Evolutionary conservation across 2,888 invertebrate genomes (phyloP).

Genomic region (Eremobia ochroleuca): DNA sequence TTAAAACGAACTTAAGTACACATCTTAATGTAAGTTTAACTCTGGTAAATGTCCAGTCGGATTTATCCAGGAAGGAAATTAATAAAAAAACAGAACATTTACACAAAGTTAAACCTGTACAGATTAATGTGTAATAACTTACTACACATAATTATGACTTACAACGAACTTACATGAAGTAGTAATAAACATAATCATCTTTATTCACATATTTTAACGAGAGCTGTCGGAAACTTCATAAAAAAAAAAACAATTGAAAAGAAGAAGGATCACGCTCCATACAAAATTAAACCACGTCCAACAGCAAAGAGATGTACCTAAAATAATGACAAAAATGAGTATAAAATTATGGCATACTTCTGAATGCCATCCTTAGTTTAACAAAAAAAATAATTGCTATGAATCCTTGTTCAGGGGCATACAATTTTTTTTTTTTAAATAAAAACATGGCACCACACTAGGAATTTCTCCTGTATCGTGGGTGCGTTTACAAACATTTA

Average conservation of each 20-base stretch:
- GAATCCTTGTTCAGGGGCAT: too few relatives aligned
- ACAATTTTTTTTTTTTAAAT: too few relatives aligned
- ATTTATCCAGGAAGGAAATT: neutral
- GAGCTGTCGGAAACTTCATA: neutral
- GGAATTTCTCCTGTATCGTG: too few relatives aligned
- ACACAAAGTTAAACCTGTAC: neutral
- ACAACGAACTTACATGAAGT: slow-evolving; percentile 6
- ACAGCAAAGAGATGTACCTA: too few relatives aligned
- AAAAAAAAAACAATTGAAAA: neutral
- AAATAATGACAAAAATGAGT: too few relatives aligned
- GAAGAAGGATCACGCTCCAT: too few relatives aligned
- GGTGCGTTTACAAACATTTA: too few relatives aligned
- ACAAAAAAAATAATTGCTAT: too few relatives aligned
- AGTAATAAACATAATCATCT: neutral
- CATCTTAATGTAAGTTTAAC: neutral
- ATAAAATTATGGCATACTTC: too few relatives aligned
- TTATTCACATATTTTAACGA: neutral
- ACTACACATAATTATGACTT: neutral
- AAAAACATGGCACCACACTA: too few relatives aligned
- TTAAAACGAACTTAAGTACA: slow-evolving; percentile 1
- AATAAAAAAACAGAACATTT: neutral
- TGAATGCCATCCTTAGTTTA: too few relatives aligned
- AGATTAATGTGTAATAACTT: neutral
- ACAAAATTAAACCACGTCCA: too few relatives aligned
- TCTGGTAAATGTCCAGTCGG: neutral